Evolutionary conservation across 2,888 invertebrate genomes (phyloP).

Genomic region (Norana najaformis): DNA sequence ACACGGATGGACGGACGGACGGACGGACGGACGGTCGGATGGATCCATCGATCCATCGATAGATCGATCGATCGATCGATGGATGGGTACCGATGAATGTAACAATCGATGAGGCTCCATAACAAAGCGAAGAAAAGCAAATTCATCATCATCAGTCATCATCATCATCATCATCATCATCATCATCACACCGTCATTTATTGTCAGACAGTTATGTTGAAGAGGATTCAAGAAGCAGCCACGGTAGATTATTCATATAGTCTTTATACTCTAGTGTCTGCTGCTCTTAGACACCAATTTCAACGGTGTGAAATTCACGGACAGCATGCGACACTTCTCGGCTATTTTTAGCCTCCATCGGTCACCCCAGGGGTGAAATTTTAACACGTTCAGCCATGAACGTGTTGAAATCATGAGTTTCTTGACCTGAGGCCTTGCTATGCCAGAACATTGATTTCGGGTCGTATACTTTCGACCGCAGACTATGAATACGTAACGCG

Average conservation of each 20-base stretch:
- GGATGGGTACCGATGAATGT: too few species aligned
- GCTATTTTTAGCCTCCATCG: not conserved
- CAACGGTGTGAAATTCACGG: not conserved
- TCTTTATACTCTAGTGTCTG: not conserved
- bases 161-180: too few species aligned
- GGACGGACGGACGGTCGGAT: too few species aligned
- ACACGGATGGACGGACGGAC: too few species aligned
- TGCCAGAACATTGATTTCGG: not conserved
- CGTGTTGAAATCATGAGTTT: not conserved
- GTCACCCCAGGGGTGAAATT: not conserved
- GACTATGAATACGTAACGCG: not conserved
- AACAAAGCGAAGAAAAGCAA: too few species aligned
- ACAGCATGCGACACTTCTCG: constrained; percentile 2
- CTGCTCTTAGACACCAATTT: too few species aligned
- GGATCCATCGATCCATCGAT: too few species aligned
- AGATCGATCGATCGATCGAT: too few species aligned
- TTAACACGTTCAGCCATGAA: constrained; percentile 13
- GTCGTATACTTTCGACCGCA: not conserved
- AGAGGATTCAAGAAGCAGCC: not conserved
- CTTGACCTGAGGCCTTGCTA: not conserved
- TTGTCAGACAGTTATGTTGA: not conserved
- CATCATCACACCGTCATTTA: too few species aligned
- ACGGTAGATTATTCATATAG: not conserved
- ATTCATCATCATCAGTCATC: not conserved
- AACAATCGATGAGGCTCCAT: too few species aligned